A percentile compares a stretch with the other conserved stretches of the same genome.
These are phyloP conservation scores for Malurus splendens DNA, from an alignment of 2,797 vertebrate genomes.

Conservation along the genomic window DNA sequence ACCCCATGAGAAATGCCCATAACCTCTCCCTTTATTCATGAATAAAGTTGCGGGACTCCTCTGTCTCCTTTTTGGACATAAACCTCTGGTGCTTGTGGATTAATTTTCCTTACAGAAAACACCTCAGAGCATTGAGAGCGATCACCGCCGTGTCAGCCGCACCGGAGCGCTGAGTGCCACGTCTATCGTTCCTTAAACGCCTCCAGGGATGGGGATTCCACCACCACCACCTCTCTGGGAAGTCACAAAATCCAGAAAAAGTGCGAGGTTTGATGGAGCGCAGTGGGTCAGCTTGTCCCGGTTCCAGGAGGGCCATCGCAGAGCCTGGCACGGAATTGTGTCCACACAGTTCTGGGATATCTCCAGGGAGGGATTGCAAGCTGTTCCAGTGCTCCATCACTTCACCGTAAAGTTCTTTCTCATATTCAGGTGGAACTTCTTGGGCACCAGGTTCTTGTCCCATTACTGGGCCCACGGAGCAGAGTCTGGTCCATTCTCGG, in stretches of 20 bases:
- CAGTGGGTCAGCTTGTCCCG: too few species aligned
- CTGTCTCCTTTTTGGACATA: too few species aligned
- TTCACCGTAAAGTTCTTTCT: not conserved
- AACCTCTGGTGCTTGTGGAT: too few species aligned
- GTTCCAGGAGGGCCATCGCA: not conserved
- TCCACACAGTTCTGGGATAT: not conserved
- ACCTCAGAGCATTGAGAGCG: too few species aligned
- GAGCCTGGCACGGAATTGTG: not conserved
- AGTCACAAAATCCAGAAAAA: not conserved
- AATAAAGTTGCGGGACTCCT: too few species aligned
- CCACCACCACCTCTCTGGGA: too few species aligned
- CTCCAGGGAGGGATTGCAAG: not conserved
- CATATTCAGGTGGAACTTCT: not conserved
- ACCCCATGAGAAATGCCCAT: too few species aligned
- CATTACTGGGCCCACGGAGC: not conserved
- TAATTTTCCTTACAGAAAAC: too few species aligned
- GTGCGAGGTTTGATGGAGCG: not conserved
- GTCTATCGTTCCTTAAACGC: not conserved
- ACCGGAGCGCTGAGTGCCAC: not conserved
- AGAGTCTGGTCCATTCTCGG: too few species aligned
- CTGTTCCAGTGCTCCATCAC: not conserved
- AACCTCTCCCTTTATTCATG: too few species aligned
- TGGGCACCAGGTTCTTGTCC: not conserved
- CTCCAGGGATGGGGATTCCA: not conserved
- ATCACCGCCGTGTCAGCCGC: not conserved